A percentile compares a stretch with the other conserved stretches of the same genome.
Conservation (phyloP, 2,797 vertebrate genomes). For the Platyrinchus mystaceus region DNA sequence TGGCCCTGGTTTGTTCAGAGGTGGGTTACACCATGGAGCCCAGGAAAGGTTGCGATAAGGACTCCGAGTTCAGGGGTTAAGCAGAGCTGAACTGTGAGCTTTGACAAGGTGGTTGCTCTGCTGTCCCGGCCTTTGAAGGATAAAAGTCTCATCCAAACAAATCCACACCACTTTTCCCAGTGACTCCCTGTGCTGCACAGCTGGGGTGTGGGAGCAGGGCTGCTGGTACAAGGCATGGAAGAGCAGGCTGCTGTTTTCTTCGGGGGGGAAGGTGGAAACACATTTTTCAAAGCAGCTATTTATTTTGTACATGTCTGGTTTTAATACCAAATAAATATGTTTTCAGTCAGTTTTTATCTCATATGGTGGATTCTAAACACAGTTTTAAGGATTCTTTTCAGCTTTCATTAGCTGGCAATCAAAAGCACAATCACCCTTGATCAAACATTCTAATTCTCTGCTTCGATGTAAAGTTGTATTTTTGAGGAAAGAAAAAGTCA, state of each 20-base stretch:
- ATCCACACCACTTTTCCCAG: conserved; percentile 66
- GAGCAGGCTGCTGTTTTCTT: neutral
- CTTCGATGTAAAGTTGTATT: neutral
- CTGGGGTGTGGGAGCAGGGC: neutral
- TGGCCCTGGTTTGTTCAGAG: conserved; percentile 5
- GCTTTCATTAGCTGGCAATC: neutral
- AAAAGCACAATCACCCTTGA: neutral
- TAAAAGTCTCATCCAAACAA: conserved; percentile 69
- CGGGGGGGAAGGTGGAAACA: neutral
- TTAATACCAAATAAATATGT: neutral
- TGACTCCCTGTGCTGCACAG: conserved; percentile 1
- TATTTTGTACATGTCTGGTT: neutral
- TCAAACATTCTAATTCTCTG: neutral
- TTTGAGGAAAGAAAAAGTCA: neutral
- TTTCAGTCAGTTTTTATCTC: neutral
- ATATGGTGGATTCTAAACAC: neutral
- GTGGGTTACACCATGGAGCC: neutral
- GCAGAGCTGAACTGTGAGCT: conserved; percentile 60
- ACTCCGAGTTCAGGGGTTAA: conserved; percentile 64
- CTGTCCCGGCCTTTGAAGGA: conserved; percentile 58
- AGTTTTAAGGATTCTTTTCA: neutral
- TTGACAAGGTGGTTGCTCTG: neutral
- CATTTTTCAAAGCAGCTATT: neutral
- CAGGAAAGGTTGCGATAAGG: neutral
- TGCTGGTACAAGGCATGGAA: neutral